Percentiles rank a stretch among this genome's conserved stretches.
phyloP scores from a whole-genome alignment of 2,113 vertebrate species.

The Mormyrus lacerda region DNA sequence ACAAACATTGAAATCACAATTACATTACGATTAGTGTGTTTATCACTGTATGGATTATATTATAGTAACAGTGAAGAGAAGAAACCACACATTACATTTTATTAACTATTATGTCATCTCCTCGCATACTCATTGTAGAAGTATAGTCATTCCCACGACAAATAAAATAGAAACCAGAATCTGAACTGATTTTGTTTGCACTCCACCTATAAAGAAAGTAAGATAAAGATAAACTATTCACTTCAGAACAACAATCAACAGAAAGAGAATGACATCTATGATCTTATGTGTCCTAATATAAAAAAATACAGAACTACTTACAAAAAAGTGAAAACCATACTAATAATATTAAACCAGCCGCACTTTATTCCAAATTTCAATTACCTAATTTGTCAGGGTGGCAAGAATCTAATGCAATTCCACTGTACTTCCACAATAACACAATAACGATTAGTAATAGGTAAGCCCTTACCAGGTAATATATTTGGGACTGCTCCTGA shows the following conservation, averaged over 20 bases:
- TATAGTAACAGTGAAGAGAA: neutral
- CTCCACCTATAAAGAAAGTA: neutral
- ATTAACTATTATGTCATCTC: neutral
- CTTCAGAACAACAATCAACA: neutral
- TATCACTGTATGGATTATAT: neutral
- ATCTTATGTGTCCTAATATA: neutral
- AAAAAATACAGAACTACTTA: neutral
- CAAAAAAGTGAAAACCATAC: neutral
- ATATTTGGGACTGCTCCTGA: neutral
- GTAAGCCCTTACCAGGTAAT: neutral
- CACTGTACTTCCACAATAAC: neutral
- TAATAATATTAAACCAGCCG: neutral
- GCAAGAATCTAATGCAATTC: neutral
- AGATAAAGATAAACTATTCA: neutral
- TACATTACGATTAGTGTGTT: neutral
- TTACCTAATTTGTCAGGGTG: neutral
- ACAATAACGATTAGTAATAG: neutral
- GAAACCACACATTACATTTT: neutral
- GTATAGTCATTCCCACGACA: neutral
- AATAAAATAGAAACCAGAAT: neutral
- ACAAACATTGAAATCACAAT: neutral
- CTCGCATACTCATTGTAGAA: neutral
- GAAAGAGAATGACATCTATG: neutral
- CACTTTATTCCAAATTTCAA: neutral
- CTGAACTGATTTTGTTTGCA: neutral